Conservation (phyloP, 2,113 vertebrate genomes). For the Sylvietta virens region DNA sequence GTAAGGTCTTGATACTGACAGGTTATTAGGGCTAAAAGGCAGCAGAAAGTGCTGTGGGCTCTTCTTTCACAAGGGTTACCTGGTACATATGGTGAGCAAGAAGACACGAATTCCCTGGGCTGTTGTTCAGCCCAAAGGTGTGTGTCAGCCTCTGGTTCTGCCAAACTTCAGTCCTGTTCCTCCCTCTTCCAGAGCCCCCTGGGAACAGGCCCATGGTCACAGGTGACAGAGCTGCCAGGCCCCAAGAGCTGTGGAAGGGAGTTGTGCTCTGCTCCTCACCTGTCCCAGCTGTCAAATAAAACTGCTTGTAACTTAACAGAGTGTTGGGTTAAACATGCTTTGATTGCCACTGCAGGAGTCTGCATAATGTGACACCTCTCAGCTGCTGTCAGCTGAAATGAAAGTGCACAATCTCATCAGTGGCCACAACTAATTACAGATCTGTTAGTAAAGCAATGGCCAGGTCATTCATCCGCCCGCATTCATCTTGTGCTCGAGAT, state of each 20-base stretch:
- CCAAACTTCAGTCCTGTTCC: background rate
- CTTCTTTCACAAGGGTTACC: background rate
- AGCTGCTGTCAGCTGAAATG: background rate
- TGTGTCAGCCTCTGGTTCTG: background rate
- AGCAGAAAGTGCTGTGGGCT: background rate
- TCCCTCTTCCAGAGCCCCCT: background rate
- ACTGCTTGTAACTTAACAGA: background rate
- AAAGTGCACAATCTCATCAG: background rate
- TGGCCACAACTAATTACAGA: background rate
- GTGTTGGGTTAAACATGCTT: background rate
- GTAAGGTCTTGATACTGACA: background rate
- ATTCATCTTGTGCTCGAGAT: background rate
- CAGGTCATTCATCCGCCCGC: rapidly evolving
- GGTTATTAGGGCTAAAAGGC: background rate
- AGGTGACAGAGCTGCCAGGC: background rate
- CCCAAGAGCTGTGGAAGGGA: rapidly evolving
- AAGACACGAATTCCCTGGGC: background rate
- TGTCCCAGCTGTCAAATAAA: background rate
- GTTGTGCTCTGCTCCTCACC: background rate
- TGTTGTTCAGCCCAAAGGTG: rapidly evolving
- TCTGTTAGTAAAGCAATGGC: background rate
- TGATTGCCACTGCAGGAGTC: background rate
- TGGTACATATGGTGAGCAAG: background rate
- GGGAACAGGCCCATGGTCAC: rapidly evolving
- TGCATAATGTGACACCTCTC: background rate